Conservation (phyloP, 2,888 invertebrate genomes). For the Bedellia somnulentella region DNA sequence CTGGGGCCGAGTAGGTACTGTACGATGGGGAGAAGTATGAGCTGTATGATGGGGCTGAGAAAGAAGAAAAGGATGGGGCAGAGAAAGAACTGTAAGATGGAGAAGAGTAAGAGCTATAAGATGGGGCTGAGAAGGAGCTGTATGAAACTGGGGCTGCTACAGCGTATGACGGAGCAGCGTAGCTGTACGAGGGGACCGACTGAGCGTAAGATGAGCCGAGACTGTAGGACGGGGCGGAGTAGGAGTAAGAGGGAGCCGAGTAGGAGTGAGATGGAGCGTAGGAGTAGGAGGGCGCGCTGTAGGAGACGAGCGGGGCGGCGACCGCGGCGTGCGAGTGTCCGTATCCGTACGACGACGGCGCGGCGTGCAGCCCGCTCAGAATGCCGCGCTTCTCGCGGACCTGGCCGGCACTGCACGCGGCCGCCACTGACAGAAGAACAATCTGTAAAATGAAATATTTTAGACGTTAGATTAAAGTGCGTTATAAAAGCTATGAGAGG, state of each 20-base stretch:
- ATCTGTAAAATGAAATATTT: too few relatives aligned
- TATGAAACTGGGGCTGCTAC: not conserved
- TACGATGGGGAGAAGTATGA: not conserved
- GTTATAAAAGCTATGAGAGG: too few relatives aligned
- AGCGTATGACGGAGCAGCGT: not conserved
- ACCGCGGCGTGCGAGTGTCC: too few relatives aligned
- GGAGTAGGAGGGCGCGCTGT: slow-evolving; percentile 3
- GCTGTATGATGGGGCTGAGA: not conserved
- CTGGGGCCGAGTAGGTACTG: slow-evolving; percentile 11
- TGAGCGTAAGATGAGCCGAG: not conserved
- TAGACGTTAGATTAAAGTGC: too few relatives aligned
- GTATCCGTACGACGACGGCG: slow-evolving; percentile 1
- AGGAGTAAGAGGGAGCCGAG: not conserved
- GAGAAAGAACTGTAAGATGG: not conserved
- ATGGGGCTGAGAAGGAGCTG: not conserved
- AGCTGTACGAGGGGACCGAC: not conserved
- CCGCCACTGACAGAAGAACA: slow-evolving; percentile 14
- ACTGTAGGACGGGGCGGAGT: not conserved
- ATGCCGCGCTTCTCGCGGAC: slow-evolving; percentile 23
- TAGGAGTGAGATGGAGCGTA: too few relatives aligned
- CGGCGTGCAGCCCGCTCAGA: slow-evolving; percentile 14
- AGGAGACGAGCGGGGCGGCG: slow-evolving; percentile 7
- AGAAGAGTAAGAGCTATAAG: not conserved
- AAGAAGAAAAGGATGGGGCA: not conserved
- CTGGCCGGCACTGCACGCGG: slow-evolving; percentile 15